phyloP scores from a whole-genome alignment of 64 coral and sea anemone species.

The Pocillopora verrucosa region DNA sequence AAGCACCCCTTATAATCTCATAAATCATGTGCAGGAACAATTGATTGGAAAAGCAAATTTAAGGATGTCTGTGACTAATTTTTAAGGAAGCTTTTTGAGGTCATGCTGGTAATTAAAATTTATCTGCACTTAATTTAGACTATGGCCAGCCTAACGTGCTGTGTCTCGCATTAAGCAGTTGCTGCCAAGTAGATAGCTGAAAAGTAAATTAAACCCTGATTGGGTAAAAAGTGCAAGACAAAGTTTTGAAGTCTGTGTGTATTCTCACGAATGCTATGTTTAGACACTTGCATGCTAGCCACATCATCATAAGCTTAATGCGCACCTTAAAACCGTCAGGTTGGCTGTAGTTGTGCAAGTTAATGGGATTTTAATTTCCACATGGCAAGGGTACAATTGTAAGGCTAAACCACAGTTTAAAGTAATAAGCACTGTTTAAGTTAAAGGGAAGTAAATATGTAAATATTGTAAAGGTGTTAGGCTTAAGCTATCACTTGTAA shows the following conservation, averaged over 20 bases:
- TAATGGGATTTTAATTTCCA: neutral
- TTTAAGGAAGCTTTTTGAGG: neutral
- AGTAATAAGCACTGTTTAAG: constrained; percentile 23
- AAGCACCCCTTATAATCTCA: neutral
- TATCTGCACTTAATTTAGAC: neutral
- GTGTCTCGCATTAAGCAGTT: constrained; percentile 6
- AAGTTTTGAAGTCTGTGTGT: neutral
- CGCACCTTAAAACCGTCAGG: neutral
- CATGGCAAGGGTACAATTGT: neutral
- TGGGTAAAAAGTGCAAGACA: neutral
- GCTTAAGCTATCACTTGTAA: constrained; percentile 14
- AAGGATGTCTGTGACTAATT: neutral
- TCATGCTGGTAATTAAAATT: constrained; percentile 15
- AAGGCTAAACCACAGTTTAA: neutral
- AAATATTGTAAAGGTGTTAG: neutral
- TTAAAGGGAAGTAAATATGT: constrained; percentile 9
- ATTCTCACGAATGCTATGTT: neutral
- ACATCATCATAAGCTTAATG: neutral
- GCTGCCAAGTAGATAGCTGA: neutral
- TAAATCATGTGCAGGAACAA: neutral
- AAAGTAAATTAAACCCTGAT: neutral
- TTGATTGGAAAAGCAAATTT: neutral
- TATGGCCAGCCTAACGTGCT: constrained; percentile 41
- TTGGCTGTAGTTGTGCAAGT: constrained; percentile 1
- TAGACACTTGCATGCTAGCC: neutral